A percentile compares a stretch with the other conserved stretches of the same genome.
Evolutionary conservation across 1,140 invertebrate species (phyloP).

Genomic region (Aricia agestis): DNA sequence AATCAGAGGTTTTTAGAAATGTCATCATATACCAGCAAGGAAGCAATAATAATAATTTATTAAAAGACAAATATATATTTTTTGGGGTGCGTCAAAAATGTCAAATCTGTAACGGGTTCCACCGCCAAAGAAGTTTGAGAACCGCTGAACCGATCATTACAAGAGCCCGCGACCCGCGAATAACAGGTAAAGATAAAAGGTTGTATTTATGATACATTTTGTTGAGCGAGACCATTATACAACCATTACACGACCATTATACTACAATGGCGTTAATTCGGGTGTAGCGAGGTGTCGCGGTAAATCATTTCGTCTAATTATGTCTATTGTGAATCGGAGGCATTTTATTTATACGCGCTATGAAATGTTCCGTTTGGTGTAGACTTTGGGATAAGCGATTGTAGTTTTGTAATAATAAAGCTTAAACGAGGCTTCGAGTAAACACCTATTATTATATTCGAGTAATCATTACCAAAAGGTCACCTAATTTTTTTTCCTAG

Average conservation of each 20-base stretch:
- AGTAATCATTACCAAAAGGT: too few species aligned
- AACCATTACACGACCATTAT: slow-evolving; percentile 18
- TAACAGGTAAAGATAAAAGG: neutral
- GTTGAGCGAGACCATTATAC: neutral
- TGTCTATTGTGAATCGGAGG: slow-evolving; percentile 57
- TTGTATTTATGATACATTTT: neutral
- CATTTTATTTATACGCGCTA: slow-evolving; percentile 53
- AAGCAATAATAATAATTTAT: too few species aligned
- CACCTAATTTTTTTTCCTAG: too few species aligned
- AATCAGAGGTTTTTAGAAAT: too few species aligned
- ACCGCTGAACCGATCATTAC: neutral
- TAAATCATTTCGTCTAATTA: slow-evolving; percentile 66
- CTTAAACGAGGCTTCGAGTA: too few species aligned
- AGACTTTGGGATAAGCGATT: slow-evolving; percentile 28
- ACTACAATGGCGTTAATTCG: slow-evolving; percentile 32
- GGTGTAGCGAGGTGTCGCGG: slow-evolving; percentile 46
- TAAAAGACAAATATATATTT: too few species aligned
- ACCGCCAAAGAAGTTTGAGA: too few species aligned
- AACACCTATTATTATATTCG: too few species aligned
- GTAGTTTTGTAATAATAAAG: too few species aligned
- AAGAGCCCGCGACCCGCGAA: neutral
- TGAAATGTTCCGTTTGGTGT: slow-evolving; percentile 25
- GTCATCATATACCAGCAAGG: too few species aligned
- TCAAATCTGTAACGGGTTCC: too few species aligned
- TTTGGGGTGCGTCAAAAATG: too few species aligned